Evolutionary conservation across 2,113 vertebrate genomes (phyloP).

Genomic region (Tauraco erythrolophus): DNA sequence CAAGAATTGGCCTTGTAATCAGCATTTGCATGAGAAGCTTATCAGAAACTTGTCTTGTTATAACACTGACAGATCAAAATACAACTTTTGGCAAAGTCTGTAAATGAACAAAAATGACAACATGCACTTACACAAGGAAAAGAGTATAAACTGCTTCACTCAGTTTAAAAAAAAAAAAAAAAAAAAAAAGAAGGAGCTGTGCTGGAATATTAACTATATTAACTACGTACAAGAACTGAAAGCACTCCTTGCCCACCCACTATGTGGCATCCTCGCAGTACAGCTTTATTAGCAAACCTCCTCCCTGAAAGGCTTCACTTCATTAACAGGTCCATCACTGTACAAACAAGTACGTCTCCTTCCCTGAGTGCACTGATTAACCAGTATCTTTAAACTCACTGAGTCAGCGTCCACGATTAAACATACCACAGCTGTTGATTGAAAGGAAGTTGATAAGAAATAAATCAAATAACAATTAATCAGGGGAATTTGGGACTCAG

Average conservation of each 20-base stretch:
- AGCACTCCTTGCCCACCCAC: not conserved
- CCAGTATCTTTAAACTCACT: not conserved
- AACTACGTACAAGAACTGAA: not conserved
- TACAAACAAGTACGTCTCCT: not conserved
- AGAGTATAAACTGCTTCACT: not conserved
- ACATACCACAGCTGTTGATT: not conserved
- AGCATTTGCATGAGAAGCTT: not conserved
- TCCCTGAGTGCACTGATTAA: not conserved
- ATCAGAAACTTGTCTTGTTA: conserved; percentile 12
- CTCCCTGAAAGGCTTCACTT: not conserved
- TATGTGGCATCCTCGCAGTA: not conserved
- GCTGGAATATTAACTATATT: not conserved
- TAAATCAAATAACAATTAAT: not conserved
- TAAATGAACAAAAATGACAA: not conserved
- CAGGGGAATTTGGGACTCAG: not conserved
- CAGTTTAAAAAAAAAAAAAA: not conserved
- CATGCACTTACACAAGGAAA: not conserved
- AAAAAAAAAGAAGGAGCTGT: not conserved
- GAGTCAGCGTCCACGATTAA: not conserved
- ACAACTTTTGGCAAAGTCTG: conserved; percentile 6
- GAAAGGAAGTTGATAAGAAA: not conserved
- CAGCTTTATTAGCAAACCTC: not conserved
- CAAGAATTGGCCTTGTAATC: not conserved
- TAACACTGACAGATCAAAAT: conserved; percentile 4
- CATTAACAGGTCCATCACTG: not conserved